Base-by-base conservation (phyloP, 2,888 invertebrate species). In the Cheilosia impressa region DNA sequence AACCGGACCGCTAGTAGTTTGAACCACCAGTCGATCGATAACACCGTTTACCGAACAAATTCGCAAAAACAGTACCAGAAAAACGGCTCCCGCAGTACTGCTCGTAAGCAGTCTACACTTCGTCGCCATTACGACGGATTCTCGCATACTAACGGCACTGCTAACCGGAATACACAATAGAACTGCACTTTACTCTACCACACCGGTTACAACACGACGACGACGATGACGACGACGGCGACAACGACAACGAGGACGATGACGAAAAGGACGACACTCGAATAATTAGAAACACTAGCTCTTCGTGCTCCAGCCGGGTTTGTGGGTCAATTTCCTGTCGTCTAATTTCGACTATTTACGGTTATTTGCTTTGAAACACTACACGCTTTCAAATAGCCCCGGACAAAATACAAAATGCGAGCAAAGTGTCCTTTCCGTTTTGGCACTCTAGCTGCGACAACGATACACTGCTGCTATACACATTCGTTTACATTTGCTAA, bases 1-100 rank as follows among this genome's bases (percentile, higher is more conserved):
- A 73, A 97, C 95, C 81, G 96, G 94, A 1, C 97, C 97, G 89
- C 95, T 96, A 88, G 95, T 96, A 27, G 97, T 97, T 91, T 96
- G 96, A 58, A 97, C 96, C 71, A 97, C 95, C 84, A 97, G 93
- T 0, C 96, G 96, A 91, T 97, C 97, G 91, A 92, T 91, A 87
- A 91, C 91, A 87, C 91, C 91, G 81, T 90, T 89, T 19, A 91
- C 90, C 81, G 89, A 88, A 77, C 88, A 89, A 87, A 91, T 87
- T 73, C 89, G 90, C 88, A 91, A 80, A 73, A 91, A 87, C 63
- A 92, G 87, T 66, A 88, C 57, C 50, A 91, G 87, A 10, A 90
- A 80, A 19, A 90, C 77, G 79, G 88, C 87, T 68, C 89, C 62
- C 10, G 68, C 19, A 6, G 65, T 62, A 60, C 78, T 68, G 38